Percentiles rank a stretch among this genome's conserved stretches.
Conservation (phyloP, 2,113 vertebrate species). For the Takifugu bimaculatus region DNA sequence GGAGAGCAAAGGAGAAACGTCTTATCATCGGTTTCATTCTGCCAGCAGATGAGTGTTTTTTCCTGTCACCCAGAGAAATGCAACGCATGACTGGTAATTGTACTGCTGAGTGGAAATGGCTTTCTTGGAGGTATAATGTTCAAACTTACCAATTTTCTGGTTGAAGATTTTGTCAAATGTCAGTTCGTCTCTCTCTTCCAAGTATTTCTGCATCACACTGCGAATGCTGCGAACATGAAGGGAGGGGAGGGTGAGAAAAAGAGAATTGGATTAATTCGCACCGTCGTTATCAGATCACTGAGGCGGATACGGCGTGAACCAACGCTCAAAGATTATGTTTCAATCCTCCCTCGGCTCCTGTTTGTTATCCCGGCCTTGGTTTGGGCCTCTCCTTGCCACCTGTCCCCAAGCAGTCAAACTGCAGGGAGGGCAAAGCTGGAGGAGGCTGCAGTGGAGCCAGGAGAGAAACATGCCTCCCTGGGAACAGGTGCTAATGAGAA, state of each 20-base stretch:
- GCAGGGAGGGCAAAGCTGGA: slow-evolving; percentile 22
- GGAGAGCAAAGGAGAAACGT: too few species aligned
- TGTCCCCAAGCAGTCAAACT: slow-evolving; percentile 33
- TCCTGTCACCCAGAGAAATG: too few species aligned
- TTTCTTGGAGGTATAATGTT: background rate
- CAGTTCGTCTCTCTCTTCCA: slow-evolving; percentile 90
- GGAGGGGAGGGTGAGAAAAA: background rate
- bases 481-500: slow-evolving; percentile 71
- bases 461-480: slow-evolving; percentile 48
- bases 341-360: slow-evolving; percentile 3
- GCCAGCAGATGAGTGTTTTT: background rate
- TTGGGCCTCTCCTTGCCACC: slow-evolving; percentile 50
- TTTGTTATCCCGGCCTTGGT: slow-evolving; percentile 34
- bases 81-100: too few species aligned
- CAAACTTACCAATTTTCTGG: slow-evolving; percentile 93
- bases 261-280: slow-evolving; percentile 7
- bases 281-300: background rate
- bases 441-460: slow-evolving; percentile 31
- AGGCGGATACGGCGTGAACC: background rate
- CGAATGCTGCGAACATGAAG: slow-evolving; percentile 82
- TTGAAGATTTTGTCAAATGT: slow-evolving; percentile 98
- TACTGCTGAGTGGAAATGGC: too few species aligned
- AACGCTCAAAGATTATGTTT: background rate
- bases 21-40: too few species aligned
- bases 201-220: slow-evolving; percentile 99